Conservation (phyloP, 2,888 invertebrate genomes). For the Parnassius orleans region DNA sequence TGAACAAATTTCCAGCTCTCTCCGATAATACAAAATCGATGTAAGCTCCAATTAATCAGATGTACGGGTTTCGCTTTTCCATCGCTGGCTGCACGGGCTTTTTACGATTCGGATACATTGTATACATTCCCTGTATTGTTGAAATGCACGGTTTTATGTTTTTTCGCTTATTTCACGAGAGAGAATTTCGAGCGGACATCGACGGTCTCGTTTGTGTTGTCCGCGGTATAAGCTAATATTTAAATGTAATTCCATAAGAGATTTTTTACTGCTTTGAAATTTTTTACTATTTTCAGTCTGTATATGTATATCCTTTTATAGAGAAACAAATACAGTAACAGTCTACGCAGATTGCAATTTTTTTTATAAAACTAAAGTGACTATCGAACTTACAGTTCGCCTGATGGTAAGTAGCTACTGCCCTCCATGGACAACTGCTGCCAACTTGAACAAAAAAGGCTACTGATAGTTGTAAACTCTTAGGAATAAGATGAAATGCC, state of each 20-base stretch:
- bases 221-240: slow-evolving; percentile 5
- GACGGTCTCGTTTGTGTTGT: slow-evolving; percentile 1
- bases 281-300: too few species aligned
- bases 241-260: not conserved
- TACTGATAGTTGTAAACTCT: too few species aligned
- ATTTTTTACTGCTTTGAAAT: too few species aligned
- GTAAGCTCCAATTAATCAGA: slow-evolving; percentile 55
- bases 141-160: slow-evolving; percentile 31
- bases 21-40: slow-evolving; percentile 60
- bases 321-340: too few species aligned
- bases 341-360: too few species aligned
- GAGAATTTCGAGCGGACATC: not conserved
- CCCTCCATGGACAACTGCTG: too few species aligned
- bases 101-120: slow-evolving; percentile 35
- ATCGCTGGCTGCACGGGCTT: slow-evolving; percentile 29
- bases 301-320: too few species aligned
- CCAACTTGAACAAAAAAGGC: too few species aligned
- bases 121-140: slow-evolving; percentile 32
- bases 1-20: slow-evolving; percentile 29
- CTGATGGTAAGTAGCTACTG: too few species aligned
- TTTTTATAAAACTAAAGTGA: too few species aligned
- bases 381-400: too few species aligned
- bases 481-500: too few species aligned
- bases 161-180: slow-evolving; percentile 28
- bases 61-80: slow-evolving; percentile 41